These are phyloP conservation scores for Lontra canadensis DNA, from an alignment of 2,113 vertebrate species.

Conservation along the genomic window DNA sequence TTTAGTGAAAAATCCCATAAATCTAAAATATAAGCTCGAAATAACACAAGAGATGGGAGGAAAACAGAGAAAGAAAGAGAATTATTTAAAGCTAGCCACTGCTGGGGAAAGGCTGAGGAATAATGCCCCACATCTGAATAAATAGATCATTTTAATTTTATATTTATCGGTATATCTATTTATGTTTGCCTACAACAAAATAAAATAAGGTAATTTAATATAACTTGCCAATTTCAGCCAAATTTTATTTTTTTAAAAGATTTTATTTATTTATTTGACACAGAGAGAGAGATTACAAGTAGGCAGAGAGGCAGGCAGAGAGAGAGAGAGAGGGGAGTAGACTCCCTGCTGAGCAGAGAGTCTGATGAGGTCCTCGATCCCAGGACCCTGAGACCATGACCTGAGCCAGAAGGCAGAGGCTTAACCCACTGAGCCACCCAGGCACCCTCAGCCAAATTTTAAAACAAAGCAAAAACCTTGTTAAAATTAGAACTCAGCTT, in stretches of 20 bases:
- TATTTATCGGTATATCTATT: neutral
- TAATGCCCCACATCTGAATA: neutral
- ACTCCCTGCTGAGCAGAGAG: no score
- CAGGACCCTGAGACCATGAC: no score
- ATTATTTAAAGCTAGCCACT: neutral
- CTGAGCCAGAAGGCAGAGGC: no score
- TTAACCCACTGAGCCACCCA: no score
- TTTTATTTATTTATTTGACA: no score
- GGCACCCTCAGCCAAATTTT: neutral
- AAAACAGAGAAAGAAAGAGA: neutral
- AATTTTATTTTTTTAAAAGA: neutral
- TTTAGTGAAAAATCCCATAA: neutral
- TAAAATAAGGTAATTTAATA: neutral
- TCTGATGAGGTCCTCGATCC: fast-evolving
- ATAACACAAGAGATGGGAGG: neutral
- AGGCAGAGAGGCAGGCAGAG: no score
- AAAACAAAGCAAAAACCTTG: neutral
- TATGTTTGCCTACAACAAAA: neutral
- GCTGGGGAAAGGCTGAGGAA: neutral
- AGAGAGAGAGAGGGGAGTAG: no score
- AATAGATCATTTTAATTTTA: neutral
- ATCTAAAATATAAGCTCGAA: neutral
- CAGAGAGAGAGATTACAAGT: no score
- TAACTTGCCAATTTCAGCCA: neutral
- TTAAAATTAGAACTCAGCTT: neutral